Evolutionary conservation across 1,140 invertebrate species (phyloP), one percentile per base, ranked within the genome.

Genomic region (Cotesia glomerata): DNA sequence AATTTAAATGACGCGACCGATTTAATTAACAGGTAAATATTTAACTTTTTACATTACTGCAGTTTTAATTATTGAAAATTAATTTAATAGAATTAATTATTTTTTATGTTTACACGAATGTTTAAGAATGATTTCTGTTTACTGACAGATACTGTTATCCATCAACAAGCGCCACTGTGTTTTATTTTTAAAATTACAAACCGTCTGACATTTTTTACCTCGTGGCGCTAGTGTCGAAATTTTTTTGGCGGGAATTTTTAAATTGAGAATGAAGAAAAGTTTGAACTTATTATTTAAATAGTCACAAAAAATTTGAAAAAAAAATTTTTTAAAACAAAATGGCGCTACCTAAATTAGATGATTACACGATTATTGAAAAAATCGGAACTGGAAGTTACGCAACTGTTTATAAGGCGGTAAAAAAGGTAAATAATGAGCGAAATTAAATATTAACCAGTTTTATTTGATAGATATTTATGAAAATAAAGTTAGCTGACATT

Each of bases 311-410:
- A 26, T 26, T 26, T n/a, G n/a, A 2, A 2, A 26, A 26, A 26
- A 2, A 1, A 26, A 3, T 26, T 26, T 3, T 2, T 2, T 26
- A 59, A 56, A 36, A 56, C 58, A 68, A 65, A 65, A 69, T 64
- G 71, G n/a, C 39, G 5, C 76, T 88, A 61, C 91, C 91, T 14
- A 90, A 88, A 16, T 87, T 93, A 59, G 91, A 89, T 54, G 92
- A 92, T 70, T 94, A 92, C 80, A 88, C 91, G 13, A 86, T 93
- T 69, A 86, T 91, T 5, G 93, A 95, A 78, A 95, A 93, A 87
- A 89, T 97, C 9, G 95, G 95, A 3, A 89, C 89, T n/a, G 95
- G 95, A n/a, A 95, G 93, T 74, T 97, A 95, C 86, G 92, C 95
- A 0, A 92, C 91, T 0, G 95, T 97, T 0, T 96, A 94, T 80